These are phyloP conservation scores for Steinernema scapterisci DNA, from an alignment of 2,888 invertebrate species.

Conservation along the genomic window DNA sequence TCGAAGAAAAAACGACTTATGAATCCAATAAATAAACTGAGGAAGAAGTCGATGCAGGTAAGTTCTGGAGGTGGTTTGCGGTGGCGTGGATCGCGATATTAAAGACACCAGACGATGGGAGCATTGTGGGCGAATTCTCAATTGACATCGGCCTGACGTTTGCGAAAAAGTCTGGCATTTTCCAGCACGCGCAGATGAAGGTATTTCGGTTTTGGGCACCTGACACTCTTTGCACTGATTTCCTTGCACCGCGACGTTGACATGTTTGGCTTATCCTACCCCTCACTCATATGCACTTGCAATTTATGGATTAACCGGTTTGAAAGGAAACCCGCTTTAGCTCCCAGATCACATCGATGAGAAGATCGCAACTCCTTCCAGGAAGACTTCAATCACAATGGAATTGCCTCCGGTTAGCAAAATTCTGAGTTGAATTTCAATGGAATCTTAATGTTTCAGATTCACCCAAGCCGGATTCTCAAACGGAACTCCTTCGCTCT, in stretches of 20 bases:
- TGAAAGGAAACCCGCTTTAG: background rate
- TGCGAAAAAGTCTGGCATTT: slow-evolving; percentile 19
- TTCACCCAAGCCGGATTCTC: slow-evolving; percentile 17
- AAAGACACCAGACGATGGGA: background rate
- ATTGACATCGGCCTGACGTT: slow-evolving; percentile 23
- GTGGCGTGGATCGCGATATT: slow-evolving; percentile 5
- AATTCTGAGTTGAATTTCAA: background rate
- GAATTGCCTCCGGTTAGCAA: slow-evolving; percentile 34
- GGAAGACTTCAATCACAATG: slow-evolving; percentile 20
- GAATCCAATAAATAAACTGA: slow-evolving; percentile 36
- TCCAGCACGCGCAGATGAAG: slow-evolving; percentile 28
- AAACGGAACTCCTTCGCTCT: slow-evolving; percentile 16
- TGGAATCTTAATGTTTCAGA: slow-evolving; percentile 9
- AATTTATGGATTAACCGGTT: too few species aligned
- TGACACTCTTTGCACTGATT: too few species aligned
- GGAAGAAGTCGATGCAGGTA: slow-evolving; percentile 29
- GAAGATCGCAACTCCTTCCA: background rate
- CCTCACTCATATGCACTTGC: too few species aligned
- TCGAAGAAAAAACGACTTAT: slow-evolving; percentile 41
- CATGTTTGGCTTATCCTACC: too few species aligned
- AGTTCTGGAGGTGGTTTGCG: background rate
- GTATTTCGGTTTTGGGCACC: background rate
- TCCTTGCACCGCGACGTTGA: too few species aligned
- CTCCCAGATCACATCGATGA: slow-evolving; percentile 18
- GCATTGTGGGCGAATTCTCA: slow-evolving; percentile 11